Conservation (phyloP, 2,888 invertebrate species). For the Augochlorella aurata region DNA sequence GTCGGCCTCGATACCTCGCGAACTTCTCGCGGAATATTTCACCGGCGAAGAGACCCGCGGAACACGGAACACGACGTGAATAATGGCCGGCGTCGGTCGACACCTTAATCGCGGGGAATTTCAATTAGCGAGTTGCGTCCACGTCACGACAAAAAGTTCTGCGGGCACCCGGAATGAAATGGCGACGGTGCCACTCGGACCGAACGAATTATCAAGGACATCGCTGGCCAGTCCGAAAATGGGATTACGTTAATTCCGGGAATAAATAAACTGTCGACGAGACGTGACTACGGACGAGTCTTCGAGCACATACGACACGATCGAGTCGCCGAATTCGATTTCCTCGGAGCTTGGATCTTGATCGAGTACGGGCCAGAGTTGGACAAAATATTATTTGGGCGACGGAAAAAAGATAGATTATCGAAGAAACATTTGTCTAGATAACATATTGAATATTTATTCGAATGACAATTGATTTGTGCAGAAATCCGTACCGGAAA, state of each 20-base stretch:
- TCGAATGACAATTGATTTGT: no score
- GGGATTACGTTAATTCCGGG: conserved; percentile 24
- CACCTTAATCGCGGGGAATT: conserved; percentile 15
- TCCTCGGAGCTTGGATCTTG: no score
- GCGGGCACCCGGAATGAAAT: neutral
- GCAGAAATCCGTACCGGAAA: no score
- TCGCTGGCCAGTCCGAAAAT: neutral
- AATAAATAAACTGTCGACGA: conserved; percentile 37
- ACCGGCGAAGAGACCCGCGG: neutral
- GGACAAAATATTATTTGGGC: no score
- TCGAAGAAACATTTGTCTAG: no score
- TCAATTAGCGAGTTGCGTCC: conserved; percentile 27
- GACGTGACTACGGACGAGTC: no score
- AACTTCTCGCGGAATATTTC: conserved; percentile 18
- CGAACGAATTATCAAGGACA: neutral
- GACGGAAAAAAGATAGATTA: no score
- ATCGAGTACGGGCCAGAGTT: no score
- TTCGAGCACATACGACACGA: no score
- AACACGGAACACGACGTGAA: neutral
- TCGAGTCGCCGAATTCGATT: no score
- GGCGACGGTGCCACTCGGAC: neutral
- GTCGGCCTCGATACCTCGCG: conserved; percentile 31
- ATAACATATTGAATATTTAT: no score
- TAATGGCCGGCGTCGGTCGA: neutral
- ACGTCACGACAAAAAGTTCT: conserved; percentile 16